Evolutionary conservation across 2,797 vertebrate species (phyloP).

Genomic region (Artibeus jamaicensis): DNA sequence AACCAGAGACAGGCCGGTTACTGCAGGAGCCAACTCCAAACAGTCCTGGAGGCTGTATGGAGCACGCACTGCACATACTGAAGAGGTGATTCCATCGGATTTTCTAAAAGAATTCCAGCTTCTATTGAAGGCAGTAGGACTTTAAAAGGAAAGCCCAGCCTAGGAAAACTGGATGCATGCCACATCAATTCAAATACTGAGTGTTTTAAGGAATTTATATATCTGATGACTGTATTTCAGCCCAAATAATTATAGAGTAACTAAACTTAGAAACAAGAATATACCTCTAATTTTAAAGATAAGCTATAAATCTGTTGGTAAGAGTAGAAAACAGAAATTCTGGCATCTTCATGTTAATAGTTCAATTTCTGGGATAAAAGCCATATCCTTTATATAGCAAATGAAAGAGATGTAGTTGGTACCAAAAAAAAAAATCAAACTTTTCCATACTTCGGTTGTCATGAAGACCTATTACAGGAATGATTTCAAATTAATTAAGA

Average conservation of each 20-base stretch:
- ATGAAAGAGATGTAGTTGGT: neutral
- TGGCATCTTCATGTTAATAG: conserved; percentile 26
- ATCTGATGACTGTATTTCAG: conserved; percentile 46
- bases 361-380: conserved; percentile 37
- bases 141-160: conserved; percentile 64
- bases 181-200: conserved; percentile 62
- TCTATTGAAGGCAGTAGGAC: conserved; percentile 50
- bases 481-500: conserved; percentile 2
- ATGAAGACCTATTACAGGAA: neutral
- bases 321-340: conserved; percentile 26
- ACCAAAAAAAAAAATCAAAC: neutral
- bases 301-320: conserved; percentile 40
- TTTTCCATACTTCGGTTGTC: neutral
- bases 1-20: conserved; percentile 55
- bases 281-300: conserved; percentile 50
- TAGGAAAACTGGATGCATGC: conserved; percentile 57
- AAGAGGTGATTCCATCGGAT: conserved; percentile 64
- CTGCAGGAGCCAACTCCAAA: conserved; percentile 44
- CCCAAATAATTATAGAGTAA: conserved; percentile 30
- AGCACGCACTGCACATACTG: conserved; percentile 61
- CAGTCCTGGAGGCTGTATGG: conserved; percentile 45
- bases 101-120: conserved; percentile 53
- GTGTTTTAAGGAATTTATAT: conserved; percentile 48
- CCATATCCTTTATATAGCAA: neutral
- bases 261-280: conserved; percentile 42